Evolutionary conservation across 2,113 vertebrate species (phyloP), one percentile per base, ranked within the genome.

Genomic region (Heterotis niloticus): DNA sequence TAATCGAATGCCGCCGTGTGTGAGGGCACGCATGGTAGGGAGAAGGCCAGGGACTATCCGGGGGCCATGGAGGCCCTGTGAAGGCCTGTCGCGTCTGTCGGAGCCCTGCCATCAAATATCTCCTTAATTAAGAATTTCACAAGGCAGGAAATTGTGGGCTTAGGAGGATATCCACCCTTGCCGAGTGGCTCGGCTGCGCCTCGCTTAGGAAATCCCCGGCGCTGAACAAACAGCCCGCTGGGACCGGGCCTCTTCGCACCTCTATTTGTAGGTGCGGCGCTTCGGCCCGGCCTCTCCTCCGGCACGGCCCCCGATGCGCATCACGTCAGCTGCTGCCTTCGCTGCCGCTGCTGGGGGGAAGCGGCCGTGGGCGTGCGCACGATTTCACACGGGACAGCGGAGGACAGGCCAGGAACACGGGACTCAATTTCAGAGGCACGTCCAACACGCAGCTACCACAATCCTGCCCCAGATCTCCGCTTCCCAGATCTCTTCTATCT

Each of bases 131-230:
- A 81, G 83, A 78, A 80, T 86, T 85, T 87, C 83, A 69, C 73
- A 81, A 81, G 82, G 82, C 86, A 88, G 90, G 90, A 90, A 90
- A 90, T 89, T 76, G 83, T 81, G 59, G 80, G 87, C 86, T 90
- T 88, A 88, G 70, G 80, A 79, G 26, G 79, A 82, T 86, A 86
- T 88, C 84, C 84, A 82, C 34, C 76, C 77, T 81, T 62, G 80
- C 81, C n/a, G 82, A 79, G 78, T 86, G 83, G 84, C 85, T 84
- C 78, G 76, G 81, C 86, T 87, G 87, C 82, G 88, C 65, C 34
- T 84, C 84, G 84, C 79, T 72, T 78, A 52, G 81, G 24, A 88
- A 89, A 89, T 90, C 87, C 83, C 84, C 83, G 81, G 84, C 83
- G 84, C 84, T 83, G 84, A 81, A 85, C 83, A 88, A 89, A 88